Evolutionary conservation across 2,888 invertebrate species (phyloP).

Genomic region (Dicycla oo): DNA sequence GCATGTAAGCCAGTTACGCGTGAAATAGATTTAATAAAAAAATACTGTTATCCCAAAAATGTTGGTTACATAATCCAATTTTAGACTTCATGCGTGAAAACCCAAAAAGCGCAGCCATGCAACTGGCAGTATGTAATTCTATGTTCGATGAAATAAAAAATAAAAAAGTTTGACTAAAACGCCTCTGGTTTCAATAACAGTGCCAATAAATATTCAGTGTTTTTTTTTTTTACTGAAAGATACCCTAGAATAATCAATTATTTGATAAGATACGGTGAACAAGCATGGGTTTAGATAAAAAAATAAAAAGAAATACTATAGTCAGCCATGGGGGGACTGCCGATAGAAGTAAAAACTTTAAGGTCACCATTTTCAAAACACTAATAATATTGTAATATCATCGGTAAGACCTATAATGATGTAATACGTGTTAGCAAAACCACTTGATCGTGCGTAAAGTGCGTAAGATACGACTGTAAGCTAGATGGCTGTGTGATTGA

Average conservation of each 20-base stretch:
- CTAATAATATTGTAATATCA: not conserved
- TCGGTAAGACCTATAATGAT: not conserved
- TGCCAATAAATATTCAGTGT: slow-evolving; percentile 1
- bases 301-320: no score
- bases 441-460: not conserved
- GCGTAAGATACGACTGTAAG: not conserved
- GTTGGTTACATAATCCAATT: not conserved
- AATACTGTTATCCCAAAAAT: not conserved
- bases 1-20: not conserved
- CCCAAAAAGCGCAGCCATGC: slow-evolving; percentile 11
- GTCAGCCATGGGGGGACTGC: no score
- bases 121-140: not conserved
- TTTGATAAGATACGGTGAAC: not conserved
- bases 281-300: not conserved
- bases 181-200: not conserved
- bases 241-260: not conserved
- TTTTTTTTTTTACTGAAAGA: not conserved
- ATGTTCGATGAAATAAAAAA: not conserved
- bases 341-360: no score
- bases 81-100: not conserved
- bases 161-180: not conserved
- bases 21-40: slow-evolving; percentile 11
- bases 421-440: not conserved
- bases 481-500: not conserved
- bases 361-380: not conserved